Percentiles rank a stretch among this genome's conserved stretches.
These are phyloP conservation scores for Perognathus longimembris DNA, from an alignment of 2,113 vertebrate species.

Conservation along the genomic window DNA sequence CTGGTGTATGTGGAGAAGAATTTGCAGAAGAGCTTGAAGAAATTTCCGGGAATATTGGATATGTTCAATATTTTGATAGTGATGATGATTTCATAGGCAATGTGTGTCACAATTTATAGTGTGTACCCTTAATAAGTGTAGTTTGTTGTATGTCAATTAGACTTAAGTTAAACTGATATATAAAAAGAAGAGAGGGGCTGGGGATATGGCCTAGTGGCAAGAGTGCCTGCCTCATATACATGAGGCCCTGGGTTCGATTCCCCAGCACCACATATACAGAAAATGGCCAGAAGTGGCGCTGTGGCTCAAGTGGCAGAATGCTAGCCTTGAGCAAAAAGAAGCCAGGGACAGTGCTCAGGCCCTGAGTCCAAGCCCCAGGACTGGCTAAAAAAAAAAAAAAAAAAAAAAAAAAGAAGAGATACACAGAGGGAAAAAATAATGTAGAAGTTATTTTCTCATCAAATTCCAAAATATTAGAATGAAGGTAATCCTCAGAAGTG, in stretches of 20 bases:
- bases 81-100: not conserved
- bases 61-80: conserved; percentile 45
- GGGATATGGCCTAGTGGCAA: no score
- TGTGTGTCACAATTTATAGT: conserved; percentile 9
- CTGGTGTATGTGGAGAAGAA: not conserved
- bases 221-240: no score
- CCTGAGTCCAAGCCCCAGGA: no score
- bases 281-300: no score
- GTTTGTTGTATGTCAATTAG: conserved; percentile 7
- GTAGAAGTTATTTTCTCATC: not conserved
- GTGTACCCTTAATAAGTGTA: conserved; percentile 28
- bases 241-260: no score
- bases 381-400: no score
- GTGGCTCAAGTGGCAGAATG: no score
- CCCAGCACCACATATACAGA: no score
- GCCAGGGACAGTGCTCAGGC: no score
- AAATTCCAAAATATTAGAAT: conserved; percentile 48
- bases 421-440: not conserved
- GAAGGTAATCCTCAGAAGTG: not conserved
- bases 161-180: not conserved
- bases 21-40: conserved; percentile 24
- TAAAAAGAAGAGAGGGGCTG: no score
- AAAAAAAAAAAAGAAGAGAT: conserved; percentile 9
- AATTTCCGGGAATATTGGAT: conserved; percentile 21
- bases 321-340: no score